A percentile compares a stretch with the other conserved stretches of the same genome.
phyloP scores from a whole-genome alignment of 2,113 vertebrate species.

The Corydoras sp. region DNA sequence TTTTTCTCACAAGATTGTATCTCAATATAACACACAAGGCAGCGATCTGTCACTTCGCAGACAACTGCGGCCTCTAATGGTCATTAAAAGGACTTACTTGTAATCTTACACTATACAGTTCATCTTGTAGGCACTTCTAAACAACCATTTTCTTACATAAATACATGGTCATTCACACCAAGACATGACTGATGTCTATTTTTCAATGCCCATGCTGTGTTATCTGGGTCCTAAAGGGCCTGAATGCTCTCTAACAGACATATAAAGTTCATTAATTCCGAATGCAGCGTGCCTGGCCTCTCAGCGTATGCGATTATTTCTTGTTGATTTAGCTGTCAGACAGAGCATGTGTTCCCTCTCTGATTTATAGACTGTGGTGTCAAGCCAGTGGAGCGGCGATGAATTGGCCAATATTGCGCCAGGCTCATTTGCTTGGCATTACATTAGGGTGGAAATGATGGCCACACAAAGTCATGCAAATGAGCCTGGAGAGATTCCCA shows the following conservation, averaged over 20 bases:
- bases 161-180: constrained; percentile 3
- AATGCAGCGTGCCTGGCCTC: constrained; percentile 62
- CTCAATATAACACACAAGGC: background rate
- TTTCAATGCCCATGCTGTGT: background rate
- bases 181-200: background rate
- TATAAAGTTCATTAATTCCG: constrained; percentile 26
- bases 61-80: constrained; percentile 21
- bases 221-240: constrained; percentile 1
- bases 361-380: constrained; percentile 83
- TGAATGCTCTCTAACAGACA: constrained; percentile 1
- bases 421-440: constrained; percentile 90
- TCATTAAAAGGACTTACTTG: background rate
- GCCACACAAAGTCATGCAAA: constrained; percentile 95
- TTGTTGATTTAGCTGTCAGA: constrained; percentile 84
- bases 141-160: background rate
- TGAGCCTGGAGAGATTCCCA: constrained; percentile 88
- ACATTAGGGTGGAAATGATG: constrained; percentile 86
- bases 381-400: constrained; percentile 76
- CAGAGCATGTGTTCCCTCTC: constrained; percentile 76
- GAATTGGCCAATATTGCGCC: constrained; percentile 84
- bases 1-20: background rate
- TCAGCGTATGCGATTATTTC: constrained; percentile 81
- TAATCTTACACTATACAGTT: background rate
- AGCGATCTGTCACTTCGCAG: background rate
- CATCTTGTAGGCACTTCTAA: too few species aligned